phyloP scores from a whole-genome alignment of 1,140 invertebrate species.

The Dreissena rostriformis region DNA sequence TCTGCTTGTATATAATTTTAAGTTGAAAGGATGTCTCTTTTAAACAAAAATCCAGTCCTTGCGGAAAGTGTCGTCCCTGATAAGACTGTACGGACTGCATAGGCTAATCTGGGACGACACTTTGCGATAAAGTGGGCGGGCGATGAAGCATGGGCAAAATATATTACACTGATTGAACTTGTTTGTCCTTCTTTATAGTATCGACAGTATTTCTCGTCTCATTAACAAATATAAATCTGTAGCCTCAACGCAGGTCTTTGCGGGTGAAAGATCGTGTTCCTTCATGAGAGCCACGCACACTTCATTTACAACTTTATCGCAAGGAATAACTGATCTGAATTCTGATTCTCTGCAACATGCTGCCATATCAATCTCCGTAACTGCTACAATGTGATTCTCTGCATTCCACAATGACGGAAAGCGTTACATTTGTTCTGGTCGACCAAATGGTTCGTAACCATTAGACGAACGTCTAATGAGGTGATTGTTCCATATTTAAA shows the following conservation, averaged over 20 bases:
- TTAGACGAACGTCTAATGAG: neutral
- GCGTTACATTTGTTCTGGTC: neutral
- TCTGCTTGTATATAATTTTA: too few species aligned
- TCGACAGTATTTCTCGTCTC: neutral
- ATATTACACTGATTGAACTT: too few species aligned
- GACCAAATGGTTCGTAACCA: neutral
- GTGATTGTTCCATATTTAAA: slow-evolving; percentile 10
- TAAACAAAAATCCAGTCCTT: too few species aligned
- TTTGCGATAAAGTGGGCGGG: too few species aligned
- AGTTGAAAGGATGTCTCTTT: too few species aligned
- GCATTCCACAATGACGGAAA: slow-evolving; percentile 3
- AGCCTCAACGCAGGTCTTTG: neutral
- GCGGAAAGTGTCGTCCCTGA: too few species aligned
- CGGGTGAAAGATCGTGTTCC: neutral
- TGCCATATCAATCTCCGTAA: neutral
- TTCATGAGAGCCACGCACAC: neutral
- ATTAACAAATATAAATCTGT: neutral
- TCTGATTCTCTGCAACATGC: neutral
- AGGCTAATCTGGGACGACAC: too few species aligned
- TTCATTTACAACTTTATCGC: slow-evolving; percentile 2
- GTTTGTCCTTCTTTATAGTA: neutral
- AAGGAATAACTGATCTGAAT: neutral
- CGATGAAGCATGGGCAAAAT: too few species aligned
- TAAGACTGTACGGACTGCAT: too few species aligned
- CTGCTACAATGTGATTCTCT: neutral